These are phyloP conservation scores for Rhorus exstirpatorius DNA, from an alignment of 2,888 invertebrate genomes.

Conservation along the genomic window DNA sequence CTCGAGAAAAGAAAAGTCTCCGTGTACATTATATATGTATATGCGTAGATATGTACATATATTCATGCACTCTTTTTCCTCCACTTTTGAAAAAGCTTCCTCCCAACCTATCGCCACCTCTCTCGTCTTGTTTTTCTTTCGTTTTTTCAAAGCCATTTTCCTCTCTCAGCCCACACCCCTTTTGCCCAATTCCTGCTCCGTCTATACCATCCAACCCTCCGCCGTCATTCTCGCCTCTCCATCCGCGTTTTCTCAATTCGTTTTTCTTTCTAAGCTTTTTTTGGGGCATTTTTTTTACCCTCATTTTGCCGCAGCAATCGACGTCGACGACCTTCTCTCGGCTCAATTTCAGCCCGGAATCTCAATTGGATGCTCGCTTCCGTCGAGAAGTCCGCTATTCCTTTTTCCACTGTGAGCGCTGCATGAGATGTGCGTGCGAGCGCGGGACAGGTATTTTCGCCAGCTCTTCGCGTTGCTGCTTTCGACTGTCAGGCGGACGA, in stretches of 20 bases:
- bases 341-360: conserved; percentile 69
- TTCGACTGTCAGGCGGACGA: conserved; percentile 34
- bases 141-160: conserved; percentile 22
- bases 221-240: conserved; percentile 23
- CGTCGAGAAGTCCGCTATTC: conserved; percentile 54
- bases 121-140: conserved; percentile 4
- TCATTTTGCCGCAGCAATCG: conserved; percentile 65
- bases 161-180: conserved; percentile 8
- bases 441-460: not conserved
- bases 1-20: conserved; percentile 49
- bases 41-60: not conserved
- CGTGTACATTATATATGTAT: conserved; percentile 27
- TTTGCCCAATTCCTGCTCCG: conserved; percentile 27
- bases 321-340: conserved; percentile 67
- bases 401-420: too few species aligned
- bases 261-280: conserved; percentile 32
- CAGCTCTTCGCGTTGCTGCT: conserved; percentile 12
- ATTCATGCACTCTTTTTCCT: not conserved
- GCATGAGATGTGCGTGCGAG: not conserved
- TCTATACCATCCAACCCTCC: conserved; percentile 36
- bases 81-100: not conserved
- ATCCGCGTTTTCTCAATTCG: conserved; percentile 5
- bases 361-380: conserved; percentile 70
- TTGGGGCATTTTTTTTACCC: conserved; percentile 17
- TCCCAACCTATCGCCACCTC: conserved; percentile 11